Evolutionary conservation across 2,797 vertebrate genomes (phyloP).

Genomic region (Mastacembelus armatus): DNA sequence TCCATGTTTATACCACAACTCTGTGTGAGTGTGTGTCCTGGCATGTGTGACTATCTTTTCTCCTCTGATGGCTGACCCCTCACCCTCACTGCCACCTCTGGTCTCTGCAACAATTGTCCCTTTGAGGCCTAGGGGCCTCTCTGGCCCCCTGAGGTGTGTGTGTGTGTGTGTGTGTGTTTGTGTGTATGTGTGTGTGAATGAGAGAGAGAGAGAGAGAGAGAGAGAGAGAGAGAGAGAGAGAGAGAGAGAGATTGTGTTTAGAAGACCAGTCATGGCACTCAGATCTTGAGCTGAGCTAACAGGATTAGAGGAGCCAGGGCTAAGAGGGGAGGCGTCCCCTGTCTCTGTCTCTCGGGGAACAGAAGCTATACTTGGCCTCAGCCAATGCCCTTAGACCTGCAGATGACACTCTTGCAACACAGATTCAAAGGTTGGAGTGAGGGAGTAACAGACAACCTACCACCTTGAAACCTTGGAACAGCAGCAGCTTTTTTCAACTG

Average conservation of each 20-base stretch:
- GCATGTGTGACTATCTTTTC: slow-evolving; percentile 21
- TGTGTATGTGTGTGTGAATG: too few species aligned
- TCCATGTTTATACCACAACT: slow-evolving; percentile 10
- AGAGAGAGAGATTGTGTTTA: not conserved
- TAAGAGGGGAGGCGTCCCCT: slow-evolving; percentile 53
- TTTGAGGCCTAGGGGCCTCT: slow-evolving; percentile 60
- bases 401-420: slow-evolving; percentile 32
- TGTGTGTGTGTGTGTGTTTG: too few species aligned
- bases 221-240: too few species aligned
- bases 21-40: slow-evolving; percentile 1
- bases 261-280: slow-evolving; percentile 62
- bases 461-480: slow-evolving; percentile 20
- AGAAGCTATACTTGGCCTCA: slow-evolving; percentile 60
- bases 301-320: slow-evolving; percentile 72
- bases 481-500: slow-evolving; percentile 15
- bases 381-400: slow-evolving; percentile 61
- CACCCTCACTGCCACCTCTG: slow-evolving; percentile 56
- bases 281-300: slow-evolving; percentile 73
- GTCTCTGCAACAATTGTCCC: slow-evolving; percentile 72
- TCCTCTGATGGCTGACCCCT: slow-evolving; percentile 54
- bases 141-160: slow-evolving; percentile 27
- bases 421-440: slow-evolving; percentile 37
- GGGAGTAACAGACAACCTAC: slow-evolving; percentile 15
- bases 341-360: slow-evolving; percentile 58
- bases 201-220: too few species aligned